phyloP scores from a whole-genome alignment of 30 jellyfish, hydroid and myxozoan species.

The Turritopsis rubra region DNA sequence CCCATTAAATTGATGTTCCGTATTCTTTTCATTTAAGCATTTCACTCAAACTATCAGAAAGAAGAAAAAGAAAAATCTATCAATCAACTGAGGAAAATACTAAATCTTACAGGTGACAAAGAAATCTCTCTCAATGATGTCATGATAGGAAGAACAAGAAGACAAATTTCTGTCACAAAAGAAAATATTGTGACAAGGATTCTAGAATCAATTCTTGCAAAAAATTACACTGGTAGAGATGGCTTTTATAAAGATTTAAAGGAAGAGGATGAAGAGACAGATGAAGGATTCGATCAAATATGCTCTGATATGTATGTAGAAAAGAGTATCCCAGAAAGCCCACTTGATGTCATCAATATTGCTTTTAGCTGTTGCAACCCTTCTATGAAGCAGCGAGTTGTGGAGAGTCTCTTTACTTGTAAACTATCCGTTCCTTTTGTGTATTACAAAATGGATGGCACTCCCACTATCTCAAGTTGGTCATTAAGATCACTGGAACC shows the following conservation, averaged over 20 bases:
- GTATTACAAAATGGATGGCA: neutral
- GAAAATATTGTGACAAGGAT: neutral
- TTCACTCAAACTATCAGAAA: neutral
- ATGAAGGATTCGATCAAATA: neutral
- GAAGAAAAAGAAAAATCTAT: neutral
- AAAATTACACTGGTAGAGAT: neutral
- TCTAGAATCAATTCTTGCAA: neutral
- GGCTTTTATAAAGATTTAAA: neutral
- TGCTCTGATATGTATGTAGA: neutral
- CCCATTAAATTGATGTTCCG: no score
- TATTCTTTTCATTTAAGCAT: no score
- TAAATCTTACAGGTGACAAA: neutral
- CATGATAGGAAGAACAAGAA: neutral
- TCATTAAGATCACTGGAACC: neutral
- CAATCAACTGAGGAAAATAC: neutral
- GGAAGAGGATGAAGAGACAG: neutral
- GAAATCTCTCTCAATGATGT: neutral
- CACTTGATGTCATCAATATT: neutral
- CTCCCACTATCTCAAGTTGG: neutral
- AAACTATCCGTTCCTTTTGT: neutral
- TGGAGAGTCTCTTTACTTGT: neutral
- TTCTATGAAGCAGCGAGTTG: neutral
- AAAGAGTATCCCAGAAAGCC: neutral
- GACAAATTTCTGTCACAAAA: neutral
- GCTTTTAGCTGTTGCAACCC: neutral